Percentiles rank a stretch among this genome's conserved stretches.
Evolutionary conservation across 2,888 invertebrate species (phyloP).

Genomic region (Amphipyra tragopoginis): DNA sequence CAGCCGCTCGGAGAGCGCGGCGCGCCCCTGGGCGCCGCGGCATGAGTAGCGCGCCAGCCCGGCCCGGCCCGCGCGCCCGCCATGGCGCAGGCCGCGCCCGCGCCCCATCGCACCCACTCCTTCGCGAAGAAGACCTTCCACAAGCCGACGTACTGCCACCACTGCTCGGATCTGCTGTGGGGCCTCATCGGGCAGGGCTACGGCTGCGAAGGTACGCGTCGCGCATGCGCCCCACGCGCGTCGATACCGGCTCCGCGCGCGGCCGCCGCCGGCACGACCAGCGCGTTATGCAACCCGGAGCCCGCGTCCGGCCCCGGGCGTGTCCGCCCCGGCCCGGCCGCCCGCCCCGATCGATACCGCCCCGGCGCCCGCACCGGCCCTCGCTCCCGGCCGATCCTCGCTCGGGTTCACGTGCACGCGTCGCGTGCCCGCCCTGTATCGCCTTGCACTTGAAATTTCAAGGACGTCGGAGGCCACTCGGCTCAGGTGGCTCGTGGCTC

Average conservation of each 20-base stretch:
- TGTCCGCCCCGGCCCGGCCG: slow-evolving; percentile 65
- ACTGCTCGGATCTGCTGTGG: slow-evolving; percentile 99
- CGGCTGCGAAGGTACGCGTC: slow-evolving; percentile 98
- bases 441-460: slow-evolving; percentile 73
- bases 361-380: slow-evolving; percentile 44
- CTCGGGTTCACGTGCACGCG: slow-evolving; percentile 53
- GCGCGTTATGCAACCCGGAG: slow-evolving; percentile 78
- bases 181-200: slow-evolving; percentile 99
- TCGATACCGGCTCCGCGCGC: slow-evolving; percentile 83
- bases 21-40: slow-evolving; percentile 90
- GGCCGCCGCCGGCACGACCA: slow-evolving; percentile 80
- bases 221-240: slow-evolving; percentile 85
- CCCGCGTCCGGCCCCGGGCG: slow-evolving; percentile 86
- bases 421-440: slow-evolving; percentile 54
- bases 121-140: slow-evolving; percentile 99
- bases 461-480: slow-evolving; percentile 56
- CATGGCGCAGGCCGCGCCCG: slow-evolving; percentile 90
- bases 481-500: slow-evolving; percentile 42
- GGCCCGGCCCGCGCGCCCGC: slow-evolving; percentile 89
- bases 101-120: slow-evolving; percentile 95
- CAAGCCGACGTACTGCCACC: slow-evolving; percentile 99
- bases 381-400: slow-evolving; percentile 39
- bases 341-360: slow-evolving; percentile 53
- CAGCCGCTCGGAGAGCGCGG: slow-evolving; percentile 90
- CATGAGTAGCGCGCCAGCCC: slow-evolving; percentile 88